Percentiles rank a stretch among this genome's conserved stretches.
Conservation (phyloP, 2,113 vertebrate genomes). For the Piaya cayana region DNA sequence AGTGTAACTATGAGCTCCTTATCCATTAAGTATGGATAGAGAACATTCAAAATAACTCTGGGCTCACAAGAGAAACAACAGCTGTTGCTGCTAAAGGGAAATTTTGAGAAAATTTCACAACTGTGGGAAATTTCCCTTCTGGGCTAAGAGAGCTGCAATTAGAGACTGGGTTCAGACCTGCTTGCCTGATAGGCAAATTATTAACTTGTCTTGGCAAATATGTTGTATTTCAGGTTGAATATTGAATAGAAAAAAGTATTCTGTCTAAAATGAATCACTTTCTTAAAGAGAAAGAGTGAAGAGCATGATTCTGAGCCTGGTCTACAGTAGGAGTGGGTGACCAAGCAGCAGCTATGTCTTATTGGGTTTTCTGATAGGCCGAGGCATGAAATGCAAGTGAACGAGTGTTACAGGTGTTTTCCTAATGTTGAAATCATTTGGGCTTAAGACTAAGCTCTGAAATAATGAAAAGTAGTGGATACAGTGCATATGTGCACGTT, state of each 20-base stretch:
- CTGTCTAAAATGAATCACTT: constrained; percentile 7
- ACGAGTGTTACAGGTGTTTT: not conserved
- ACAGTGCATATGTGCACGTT: rapidly evolving
- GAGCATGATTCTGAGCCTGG: not conserved
- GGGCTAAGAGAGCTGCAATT: not conserved
- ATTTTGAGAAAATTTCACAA: constrained; percentile 15
- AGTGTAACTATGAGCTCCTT: not conserved
- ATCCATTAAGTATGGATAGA: not conserved
- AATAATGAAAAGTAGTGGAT: not conserved
- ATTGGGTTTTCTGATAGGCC: not conserved
- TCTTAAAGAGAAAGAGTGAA: not conserved
- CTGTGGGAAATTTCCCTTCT: constrained; percentile 22
- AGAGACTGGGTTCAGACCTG: not conserved
- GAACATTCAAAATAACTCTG: not conserved
- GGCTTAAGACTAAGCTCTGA: not conserved
- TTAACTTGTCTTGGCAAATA: not conserved
- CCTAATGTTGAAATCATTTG: not conserved
- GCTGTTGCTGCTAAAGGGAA: not conserved
- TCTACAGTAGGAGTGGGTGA: not conserved
- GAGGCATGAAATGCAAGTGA: not conserved
- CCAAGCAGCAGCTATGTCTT: not conserved
- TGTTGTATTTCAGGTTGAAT: constrained; percentile 9
- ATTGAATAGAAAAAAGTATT: not conserved
- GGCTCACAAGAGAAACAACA: not conserved
- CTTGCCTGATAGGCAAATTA: constrained; percentile 4